Percentiles rank a stretch among this genome's conserved stretches.
Conservation (phyloP, 2,888 invertebrate genomes). For the Latrodectus elegans region DNA sequence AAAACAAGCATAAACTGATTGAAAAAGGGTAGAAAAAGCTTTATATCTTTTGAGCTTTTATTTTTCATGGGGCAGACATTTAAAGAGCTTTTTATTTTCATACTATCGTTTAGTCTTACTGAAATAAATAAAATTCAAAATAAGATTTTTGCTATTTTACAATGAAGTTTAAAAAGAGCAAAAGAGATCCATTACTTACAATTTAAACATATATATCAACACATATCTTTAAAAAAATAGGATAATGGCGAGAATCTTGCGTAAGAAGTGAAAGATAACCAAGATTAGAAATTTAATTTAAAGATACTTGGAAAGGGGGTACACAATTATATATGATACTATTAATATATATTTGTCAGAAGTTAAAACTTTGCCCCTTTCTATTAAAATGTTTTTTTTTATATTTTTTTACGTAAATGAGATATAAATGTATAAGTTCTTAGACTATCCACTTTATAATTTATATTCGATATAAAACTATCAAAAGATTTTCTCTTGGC, state of each 20-base stretch:
- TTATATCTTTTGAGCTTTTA: slow-evolving; percentile 84
- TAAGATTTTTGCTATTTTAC: background rate
- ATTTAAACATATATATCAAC: slow-evolving; percentile 74
- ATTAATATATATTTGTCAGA: too few species aligned
- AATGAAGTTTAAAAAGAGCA: too few species aligned
- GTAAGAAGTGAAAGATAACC: slow-evolving; percentile 10
- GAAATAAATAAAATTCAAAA: slow-evolving; percentile 74
- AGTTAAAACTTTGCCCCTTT: too few species aligned
- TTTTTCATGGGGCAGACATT: slow-evolving; percentile 91
- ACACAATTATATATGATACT: too few species aligned
- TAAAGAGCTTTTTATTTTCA: slow-evolving; percentile 87
- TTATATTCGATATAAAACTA: too few species aligned
- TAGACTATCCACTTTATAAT: too few species aligned
- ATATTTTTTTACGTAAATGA: too few species aligned
- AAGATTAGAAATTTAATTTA: too few species aligned
- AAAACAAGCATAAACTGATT: background rate
- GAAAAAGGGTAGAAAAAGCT: background rate
- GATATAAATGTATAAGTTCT: too few species aligned
- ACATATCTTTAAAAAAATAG: slow-evolving; percentile 84
- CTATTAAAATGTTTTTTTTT: too few species aligned
- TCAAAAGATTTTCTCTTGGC: too few species aligned
- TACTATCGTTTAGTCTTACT: slow-evolving; percentile 87
- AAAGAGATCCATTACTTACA: slow-evolving; percentile 72
- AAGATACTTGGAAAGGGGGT: too few species aligned
- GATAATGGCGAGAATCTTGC: slow-evolving; percentile 74